These are phyloP conservation scores for Megaleporinus macrocephalus DNA, from an alignment of 2,113 vertebrate species.

Conservation along the genomic window DNA sequence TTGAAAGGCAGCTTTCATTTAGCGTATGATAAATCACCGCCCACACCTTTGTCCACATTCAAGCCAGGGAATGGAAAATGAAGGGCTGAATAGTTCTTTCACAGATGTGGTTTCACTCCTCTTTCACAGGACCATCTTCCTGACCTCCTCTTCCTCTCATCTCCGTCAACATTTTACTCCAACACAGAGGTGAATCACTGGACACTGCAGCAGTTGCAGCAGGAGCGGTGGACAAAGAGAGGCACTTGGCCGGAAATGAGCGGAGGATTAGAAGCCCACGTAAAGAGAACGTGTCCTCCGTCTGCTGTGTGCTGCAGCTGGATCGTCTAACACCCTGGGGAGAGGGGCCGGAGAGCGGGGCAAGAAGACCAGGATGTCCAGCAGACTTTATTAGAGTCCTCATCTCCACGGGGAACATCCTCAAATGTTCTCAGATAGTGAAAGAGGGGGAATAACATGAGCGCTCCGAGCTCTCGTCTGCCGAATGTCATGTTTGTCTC, in stretches of 20 bases:
- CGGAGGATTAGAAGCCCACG: slow-evolving; percentile 29
- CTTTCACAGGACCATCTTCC: background rate
- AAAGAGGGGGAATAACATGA: slow-evolving; percentile 21
- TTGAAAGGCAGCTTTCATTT: background rate
- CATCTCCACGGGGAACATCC: slow-evolving; percentile 33
- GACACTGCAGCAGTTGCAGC: background rate
- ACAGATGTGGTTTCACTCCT: slow-evolving; percentile 17
- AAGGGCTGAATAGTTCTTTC: slow-evolving; percentile 12
- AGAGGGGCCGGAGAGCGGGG: slow-evolving; percentile 51
- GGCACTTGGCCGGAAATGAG: slow-evolving; percentile 31
- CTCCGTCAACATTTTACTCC: slow-evolving; percentile 9
- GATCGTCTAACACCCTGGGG: slow-evolving; percentile 61
- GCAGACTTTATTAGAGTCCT: slow-evolving; percentile 50
- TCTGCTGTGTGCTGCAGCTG: slow-evolving; percentile 51
- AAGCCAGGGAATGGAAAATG: slow-evolving; percentile 1
- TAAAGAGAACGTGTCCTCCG: slow-evolving; percentile 19
- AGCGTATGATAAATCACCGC: background rate
- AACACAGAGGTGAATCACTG: background rate
- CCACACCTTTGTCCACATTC: background rate
- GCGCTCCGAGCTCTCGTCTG: slow-evolving; percentile 14
- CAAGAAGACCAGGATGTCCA: slow-evolving; percentile 52
- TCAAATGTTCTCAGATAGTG: slow-evolving; percentile 33
- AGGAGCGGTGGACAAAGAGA: slow-evolving; percentile 17
- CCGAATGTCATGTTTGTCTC: slow-evolving; percentile 10
- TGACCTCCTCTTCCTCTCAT: slow-evolving; percentile 38